A percentile compares a stretch with the other conserved stretches of the same genome.
phyloP scores from a whole-genome alignment of 1,140 invertebrate genomes.

The Asobara japonica region DNA sequence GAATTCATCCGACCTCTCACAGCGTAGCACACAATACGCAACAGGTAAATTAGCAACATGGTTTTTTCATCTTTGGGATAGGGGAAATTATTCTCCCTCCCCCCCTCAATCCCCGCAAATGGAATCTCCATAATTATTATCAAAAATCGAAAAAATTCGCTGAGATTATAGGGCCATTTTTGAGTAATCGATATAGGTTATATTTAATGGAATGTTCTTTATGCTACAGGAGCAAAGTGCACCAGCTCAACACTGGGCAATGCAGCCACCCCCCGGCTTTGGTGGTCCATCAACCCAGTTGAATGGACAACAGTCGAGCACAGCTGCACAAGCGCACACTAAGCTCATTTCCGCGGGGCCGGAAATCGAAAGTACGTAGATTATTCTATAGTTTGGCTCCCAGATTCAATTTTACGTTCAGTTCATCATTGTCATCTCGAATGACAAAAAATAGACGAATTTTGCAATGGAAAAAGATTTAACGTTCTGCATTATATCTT shows the following conservation, averaged over 20 bases:
- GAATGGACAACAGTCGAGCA: slow-evolving; percentile 58
- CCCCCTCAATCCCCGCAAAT: no score
- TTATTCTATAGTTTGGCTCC: background rate
- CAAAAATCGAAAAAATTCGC: no score
- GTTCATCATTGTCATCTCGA: background rate
- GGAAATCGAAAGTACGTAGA: slow-evolving; percentile 64
- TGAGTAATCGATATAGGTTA: no score
- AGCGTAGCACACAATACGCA: slow-evolving; percentile 60
- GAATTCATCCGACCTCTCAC: slow-evolving; percentile 57
- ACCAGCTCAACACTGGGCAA: slow-evolving; percentile 64
- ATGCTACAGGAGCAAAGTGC: slow-evolving; percentile 61
- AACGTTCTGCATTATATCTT: no score
- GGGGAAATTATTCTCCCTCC: no score
- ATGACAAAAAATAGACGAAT: no score
- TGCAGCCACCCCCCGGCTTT: slow-evolving; percentile 67
- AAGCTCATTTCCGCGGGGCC: slow-evolving; percentile 64
- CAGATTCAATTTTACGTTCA: background rate
- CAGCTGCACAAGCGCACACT: slow-evolving; percentile 63
- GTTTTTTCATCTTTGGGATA: slow-evolving; percentile 7
- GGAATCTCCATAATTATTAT: no score
- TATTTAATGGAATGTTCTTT: no score
- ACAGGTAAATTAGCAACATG: slow-evolving; percentile 50
- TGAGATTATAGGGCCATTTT: no score
- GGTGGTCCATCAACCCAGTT: slow-evolving; percentile 58
- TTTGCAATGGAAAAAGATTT: no score